phyloP scores from a whole-genome alignment of 2,888 invertebrate species.

The Agrilus mali region DNA sequence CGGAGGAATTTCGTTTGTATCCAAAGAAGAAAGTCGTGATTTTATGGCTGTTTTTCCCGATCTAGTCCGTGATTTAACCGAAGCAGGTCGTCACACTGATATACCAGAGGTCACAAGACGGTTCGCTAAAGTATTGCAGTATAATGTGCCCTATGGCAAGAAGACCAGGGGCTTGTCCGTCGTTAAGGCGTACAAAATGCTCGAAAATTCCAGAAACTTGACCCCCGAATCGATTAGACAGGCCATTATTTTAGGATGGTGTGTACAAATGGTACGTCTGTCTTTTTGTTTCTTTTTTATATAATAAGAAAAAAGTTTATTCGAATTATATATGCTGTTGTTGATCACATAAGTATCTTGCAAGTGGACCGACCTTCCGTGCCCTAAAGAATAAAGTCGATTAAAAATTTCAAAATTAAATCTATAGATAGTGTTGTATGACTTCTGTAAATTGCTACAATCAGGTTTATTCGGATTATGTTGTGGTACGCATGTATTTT shows the following conservation, averaged over 20 bases:
- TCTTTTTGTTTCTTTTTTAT: slow-evolving; percentile 3
- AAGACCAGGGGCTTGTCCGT: slow-evolving; percentile 66
- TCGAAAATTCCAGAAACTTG: slow-evolving; percentile 50
- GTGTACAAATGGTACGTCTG: slow-evolving; percentile 76
- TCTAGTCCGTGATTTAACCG: slow-evolving; percentile 70
- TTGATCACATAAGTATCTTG: too few relatives aligned
- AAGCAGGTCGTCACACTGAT: slow-evolving; percentile 60
- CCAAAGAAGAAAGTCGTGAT: slow-evolving; percentile 72
- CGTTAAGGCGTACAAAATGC: slow-evolving; percentile 61
- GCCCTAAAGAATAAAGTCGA: too few relatives aligned
- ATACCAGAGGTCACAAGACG: slow-evolving; percentile 70
- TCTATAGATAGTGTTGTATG: too few relatives aligned
- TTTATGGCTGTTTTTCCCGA: slow-evolving; percentile 85
- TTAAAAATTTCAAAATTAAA: too few relatives aligned
- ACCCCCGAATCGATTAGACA: slow-evolving; percentile 66
- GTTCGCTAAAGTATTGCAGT: slow-evolving; percentile 75
- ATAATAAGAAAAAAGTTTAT: too few relatives aligned
- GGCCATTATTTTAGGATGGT: slow-evolving; percentile 86
- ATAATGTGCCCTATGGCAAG: slow-evolving; percentile 87
- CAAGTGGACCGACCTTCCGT: too few relatives aligned
- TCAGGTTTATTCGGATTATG: too few relatives aligned
- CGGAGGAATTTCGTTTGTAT: slow-evolving; percentile 30
- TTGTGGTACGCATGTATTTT: too few relatives aligned
- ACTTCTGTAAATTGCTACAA: too few relatives aligned
- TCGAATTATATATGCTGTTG: too few relatives aligned